Evolutionary conservation across 2,797 vertebrate species (phyloP).

Genomic region (Paramormyrops hopkinsi): DNA sequence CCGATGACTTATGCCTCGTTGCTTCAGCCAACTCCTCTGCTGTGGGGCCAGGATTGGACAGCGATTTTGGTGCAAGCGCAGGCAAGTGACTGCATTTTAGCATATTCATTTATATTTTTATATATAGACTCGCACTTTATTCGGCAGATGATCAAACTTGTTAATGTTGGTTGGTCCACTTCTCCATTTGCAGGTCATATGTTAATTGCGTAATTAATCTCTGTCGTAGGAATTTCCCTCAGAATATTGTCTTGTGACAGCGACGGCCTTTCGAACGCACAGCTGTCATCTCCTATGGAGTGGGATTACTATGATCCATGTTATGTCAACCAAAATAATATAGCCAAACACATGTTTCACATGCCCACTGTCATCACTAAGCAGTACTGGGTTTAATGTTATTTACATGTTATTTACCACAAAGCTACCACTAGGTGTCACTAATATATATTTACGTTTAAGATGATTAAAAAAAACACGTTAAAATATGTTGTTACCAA

Average conservation of each 20-base stretch:
- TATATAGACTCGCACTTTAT: not conserved
- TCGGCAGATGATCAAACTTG: not conserved
- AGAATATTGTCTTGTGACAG: slow-evolving; percentile 73
- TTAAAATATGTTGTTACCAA: not conserved
- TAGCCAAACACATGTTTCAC: slow-evolving; percentile 55
- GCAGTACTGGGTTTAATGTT: slow-evolving; percentile 70
- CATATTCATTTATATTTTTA: not conserved
- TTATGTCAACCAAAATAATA: slow-evolving; percentile 67
- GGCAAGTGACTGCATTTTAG: slow-evolving; percentile 42
- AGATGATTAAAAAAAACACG: not conserved
- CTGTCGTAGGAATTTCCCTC: slow-evolving; percentile 63
- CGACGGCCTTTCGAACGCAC: slow-evolving; percentile 56
- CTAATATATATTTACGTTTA: not conserved
- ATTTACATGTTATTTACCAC: not conserved
- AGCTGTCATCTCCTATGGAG: slow-evolving; percentile 50
- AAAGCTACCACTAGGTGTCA: not conserved
- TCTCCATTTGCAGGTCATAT: not conserved
- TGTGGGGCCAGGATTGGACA: slow-evolving; percentile 68
- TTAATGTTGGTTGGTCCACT: not conserved
- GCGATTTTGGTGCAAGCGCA: slow-evolving; percentile 76
- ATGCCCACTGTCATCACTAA: slow-evolving; percentile 59
- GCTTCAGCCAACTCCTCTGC: slow-evolving; percentile 43
- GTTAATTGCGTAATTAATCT: not conserved
- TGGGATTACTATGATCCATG: slow-evolving; percentile 75
- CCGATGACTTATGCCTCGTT: slow-evolving; percentile 41